Conservation (phyloP, 2,797 vertebrate genomes). For the Columba guinea region DNA sequence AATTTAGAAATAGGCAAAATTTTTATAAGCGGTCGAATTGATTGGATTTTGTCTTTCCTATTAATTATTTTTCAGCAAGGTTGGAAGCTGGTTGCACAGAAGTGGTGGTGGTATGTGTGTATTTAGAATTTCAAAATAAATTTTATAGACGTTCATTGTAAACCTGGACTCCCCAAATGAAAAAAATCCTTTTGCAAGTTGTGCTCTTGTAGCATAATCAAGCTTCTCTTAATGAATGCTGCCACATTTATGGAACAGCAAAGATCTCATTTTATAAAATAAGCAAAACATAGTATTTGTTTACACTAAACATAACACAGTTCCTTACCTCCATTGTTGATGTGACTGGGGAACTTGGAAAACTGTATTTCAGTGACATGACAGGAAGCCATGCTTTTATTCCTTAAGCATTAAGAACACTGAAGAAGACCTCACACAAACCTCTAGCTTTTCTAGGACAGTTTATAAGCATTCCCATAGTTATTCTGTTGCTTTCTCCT, state of each 20-base stretch:
- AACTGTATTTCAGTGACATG: not conserved
- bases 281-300: not conserved
- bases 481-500: not conserved
- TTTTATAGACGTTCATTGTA: not conserved
- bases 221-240: not conserved
- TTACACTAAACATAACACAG: not conserved
- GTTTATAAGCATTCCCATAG: not conserved
- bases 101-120: not conserved
- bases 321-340: not conserved
- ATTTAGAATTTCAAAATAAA: not conserved
- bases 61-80: not conserved
- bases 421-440: not conserved
- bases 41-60: not conserved
- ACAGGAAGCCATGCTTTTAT: not conserved
- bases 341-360: not conserved
- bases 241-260: not conserved
- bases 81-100: not conserved
- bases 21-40: not conserved
- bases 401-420: not conserved
- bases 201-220: not conserved
- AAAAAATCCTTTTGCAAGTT: not conserved
- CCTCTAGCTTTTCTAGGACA: not conserved
- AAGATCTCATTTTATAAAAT: not conserved
- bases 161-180: not conserved
- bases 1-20: not conserved